Evolutionary conservation across 2,113 vertebrate genomes (phyloP), one percentile per base, ranked within the genome.

Genomic region (Terrapene triunguis): DNA sequence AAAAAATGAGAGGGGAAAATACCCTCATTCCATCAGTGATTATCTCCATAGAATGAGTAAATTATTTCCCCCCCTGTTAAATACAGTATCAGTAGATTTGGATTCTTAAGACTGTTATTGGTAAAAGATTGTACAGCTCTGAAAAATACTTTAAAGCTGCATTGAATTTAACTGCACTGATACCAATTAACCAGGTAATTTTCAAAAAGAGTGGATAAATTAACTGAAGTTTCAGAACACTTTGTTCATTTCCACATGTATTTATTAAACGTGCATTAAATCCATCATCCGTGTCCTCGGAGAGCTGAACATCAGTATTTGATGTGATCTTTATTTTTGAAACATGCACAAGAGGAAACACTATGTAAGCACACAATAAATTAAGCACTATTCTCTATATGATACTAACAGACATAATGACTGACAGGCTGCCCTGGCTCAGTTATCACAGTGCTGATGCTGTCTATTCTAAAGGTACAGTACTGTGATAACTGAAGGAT

Each of bases 401-500:
- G 48, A 38, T 3, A 11, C 76, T 38, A 38, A 78, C 24, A 8
- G 51, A 83, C 6, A 1, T 83, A 48, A 92, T 98, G 98, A 98
- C 98, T 99, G 98, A 98, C 99, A 98, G 99, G 99, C 99, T 99
- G 99, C 99, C 99, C 99, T 99, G 99, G 99, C 99, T 99, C 99
- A 99, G 99, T 99, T 99, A 99, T 99, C 99, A 99, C 99, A 99
- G 99, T 99, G 99, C 99, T 99, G 99, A 99, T 99, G 99, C 99
- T 99, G 99, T 99, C 99, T 98, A 98, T 99, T 99, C 99, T 99
- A 98, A 99, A 99, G 99, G 99, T 99, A 99, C 99, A 99, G 99
- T 99, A 99, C 99, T 99, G 99, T 99, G 99, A 99, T 99, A 99
- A 99, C 99, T 99, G 99, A 99, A 99, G 99, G 99, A 99, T 99